A percentile compares a stretch with the other conserved stretches of the same genome.
phyloP scores from a whole-genome alignment of 2,888 invertebrate genomes.

The Altica lythri region DNA sequence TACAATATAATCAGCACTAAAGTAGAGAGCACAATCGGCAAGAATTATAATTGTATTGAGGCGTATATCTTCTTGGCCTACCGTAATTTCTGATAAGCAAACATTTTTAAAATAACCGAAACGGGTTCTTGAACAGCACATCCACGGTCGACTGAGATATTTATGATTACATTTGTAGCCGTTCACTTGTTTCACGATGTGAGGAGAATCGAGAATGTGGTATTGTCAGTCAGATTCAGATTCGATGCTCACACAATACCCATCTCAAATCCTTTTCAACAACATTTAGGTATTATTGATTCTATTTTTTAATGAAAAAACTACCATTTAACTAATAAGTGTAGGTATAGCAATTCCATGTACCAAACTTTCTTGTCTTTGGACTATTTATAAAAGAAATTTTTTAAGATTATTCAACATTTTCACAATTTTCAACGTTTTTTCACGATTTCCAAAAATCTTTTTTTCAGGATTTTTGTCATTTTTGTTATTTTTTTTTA shows the following conservation, averaged over 20 bases:
- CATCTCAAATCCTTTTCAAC: background rate
- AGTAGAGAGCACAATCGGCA: conserved; percentile 49
- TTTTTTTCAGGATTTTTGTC: no score
- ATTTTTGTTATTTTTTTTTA: no score
- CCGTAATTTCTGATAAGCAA: conserved; percentile 54
- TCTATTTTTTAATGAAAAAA: no score
- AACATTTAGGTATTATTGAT: no score
- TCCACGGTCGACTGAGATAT: conserved; percentile 51
- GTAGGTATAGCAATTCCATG: no score
- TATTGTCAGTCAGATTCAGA: conserved; percentile 50
- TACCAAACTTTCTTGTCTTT: no score
- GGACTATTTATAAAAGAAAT: no score
- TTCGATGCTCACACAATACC: conserved; percentile 22
- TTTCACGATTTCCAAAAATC: no score
- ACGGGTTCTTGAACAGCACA: conserved; percentile 51
- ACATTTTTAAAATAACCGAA: conserved; percentile 53
- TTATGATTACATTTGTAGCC: conserved; percentile 56
- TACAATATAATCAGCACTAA: conserved; percentile 54
- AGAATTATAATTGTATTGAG: conserved; percentile 53
- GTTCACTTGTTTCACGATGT: conserved; percentile 55
- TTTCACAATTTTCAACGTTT: no score
- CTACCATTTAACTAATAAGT: no score
- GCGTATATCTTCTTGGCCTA: conserved; percentile 50
- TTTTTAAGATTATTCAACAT: no score
- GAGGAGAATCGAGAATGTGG: conserved; percentile 53